Base-by-base conservation (phyloP, 2,888 invertebrate species). In the Stenodema calcarata region DNA sequence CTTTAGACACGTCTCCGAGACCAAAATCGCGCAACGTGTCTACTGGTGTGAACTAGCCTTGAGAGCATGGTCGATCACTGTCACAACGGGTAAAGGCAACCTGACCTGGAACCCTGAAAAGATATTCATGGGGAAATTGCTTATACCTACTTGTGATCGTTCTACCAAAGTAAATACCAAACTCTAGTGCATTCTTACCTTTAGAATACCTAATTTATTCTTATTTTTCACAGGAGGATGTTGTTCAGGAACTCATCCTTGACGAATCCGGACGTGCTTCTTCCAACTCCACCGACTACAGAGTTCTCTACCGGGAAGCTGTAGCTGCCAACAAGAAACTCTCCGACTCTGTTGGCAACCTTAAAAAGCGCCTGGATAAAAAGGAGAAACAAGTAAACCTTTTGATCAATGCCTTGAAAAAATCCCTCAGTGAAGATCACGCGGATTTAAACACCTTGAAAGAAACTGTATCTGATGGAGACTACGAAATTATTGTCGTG, bases 401-500 rank as follows among this genome's bases (percentile, higher is more conserved):
- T 1, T 75, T 84, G 1, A 27, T 84, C 27, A 84, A 47, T 44
- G 84, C 84, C 16, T 47, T 84, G n/a, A 84, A 84, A 28, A 42
- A 44, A 41, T 73, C 84, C n/a, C 73, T 84, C 42, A 70, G 18
- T 30, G 28, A 47, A 27, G 75, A 84, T 1, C 23, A 30, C 41
- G 0, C 41, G 28, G 84, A 84, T 23, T 16, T 84, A 7, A 44
- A 73, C 11, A 18, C 73, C 16, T 70, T 84, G 44, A 84, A 70
- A 28, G 84, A 84, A 30, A 73, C 84, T 1, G 84, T 84, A 27
- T 44, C 84, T 7, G 84, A 84, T 12, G 84, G 75, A 9, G 84
- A 84, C 73, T 84, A 84, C 30, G 70, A 84, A 84, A 84, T 84
- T 73, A 73, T 84, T 44, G 84, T 84, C 23, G 73, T 84, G 0